phyloP scores from a whole-genome alignment of 2,888 invertebrate species.

The Vanessa cardui region DNA sequence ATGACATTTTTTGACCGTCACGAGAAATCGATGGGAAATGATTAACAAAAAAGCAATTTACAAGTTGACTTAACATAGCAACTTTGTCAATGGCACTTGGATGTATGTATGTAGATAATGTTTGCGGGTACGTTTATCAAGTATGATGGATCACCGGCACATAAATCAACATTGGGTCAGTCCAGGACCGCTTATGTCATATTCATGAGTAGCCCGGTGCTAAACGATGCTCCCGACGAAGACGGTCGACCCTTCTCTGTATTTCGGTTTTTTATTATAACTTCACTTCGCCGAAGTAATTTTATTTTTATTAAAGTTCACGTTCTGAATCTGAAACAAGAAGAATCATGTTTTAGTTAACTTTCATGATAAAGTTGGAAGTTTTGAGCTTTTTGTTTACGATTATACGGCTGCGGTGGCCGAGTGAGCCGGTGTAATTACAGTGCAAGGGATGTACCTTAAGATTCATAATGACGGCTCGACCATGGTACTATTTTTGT shows the following conservation, averaged over 20 bases:
- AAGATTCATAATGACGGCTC: no score
- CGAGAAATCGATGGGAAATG: slow-evolving; percentile 1
- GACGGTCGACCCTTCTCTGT: slow-evolving; percentile 52
- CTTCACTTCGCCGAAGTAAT: slow-evolving; percentile 46
- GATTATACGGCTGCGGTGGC: no score
- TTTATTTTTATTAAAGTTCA: slow-evolving; percentile 54
- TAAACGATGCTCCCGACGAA: slow-evolving; percentile 45
- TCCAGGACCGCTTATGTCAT: slow-evolving; percentile 69
- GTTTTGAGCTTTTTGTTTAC: no score
- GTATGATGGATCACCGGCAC: slow-evolving; percentile 68
- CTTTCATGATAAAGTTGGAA: no score
- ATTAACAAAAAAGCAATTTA: background rate
- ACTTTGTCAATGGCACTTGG: background rate
- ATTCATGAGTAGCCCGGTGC: slow-evolving; percentile 66
- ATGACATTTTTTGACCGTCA: slow-evolving; percentile 8
- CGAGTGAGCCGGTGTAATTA: no score
- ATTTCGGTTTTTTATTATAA: slow-evolving; percentile 57
- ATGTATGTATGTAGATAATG: background rate
- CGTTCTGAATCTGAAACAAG: slow-evolving; percentile 64
- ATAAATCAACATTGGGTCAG: slow-evolving; percentile 71
- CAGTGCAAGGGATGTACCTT: no score
- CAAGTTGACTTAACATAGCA: background rate
- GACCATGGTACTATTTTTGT: no score
- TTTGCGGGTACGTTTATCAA: slow-evolving; percentile 49
- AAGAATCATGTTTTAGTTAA: slow-evolving; percentile 23